phyloP scores from a whole-genome alignment of 2,797 vertebrate species.

The Sebastes itinus region DNA sequence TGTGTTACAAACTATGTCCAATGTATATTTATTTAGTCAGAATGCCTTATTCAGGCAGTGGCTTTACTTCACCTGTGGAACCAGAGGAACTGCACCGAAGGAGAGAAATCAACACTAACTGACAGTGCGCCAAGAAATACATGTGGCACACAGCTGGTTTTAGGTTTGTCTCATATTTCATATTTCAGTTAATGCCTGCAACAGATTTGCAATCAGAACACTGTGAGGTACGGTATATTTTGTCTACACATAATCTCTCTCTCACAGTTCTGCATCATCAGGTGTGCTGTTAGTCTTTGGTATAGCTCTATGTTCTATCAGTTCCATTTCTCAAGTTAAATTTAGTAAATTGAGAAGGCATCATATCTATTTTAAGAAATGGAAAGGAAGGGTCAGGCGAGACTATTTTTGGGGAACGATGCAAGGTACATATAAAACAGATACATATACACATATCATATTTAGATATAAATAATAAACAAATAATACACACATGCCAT shows the following conservation, averaged over 20 bases:
- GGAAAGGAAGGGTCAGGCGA: not conserved
- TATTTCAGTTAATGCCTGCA: not conserved
- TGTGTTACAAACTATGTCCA: not conserved
- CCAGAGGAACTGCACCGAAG: not conserved
- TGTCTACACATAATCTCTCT: not conserved
- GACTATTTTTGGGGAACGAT: not conserved
- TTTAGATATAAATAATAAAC: not conserved
- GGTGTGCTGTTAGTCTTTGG: too few relatives aligned
- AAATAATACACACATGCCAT: slow-evolving; percentile 88
- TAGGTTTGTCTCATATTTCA: not conserved
- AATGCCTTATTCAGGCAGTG: not conserved
- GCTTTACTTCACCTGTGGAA: not conserved
- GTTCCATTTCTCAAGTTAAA: too few relatives aligned
- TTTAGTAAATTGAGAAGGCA: too few relatives aligned
- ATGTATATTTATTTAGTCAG: not conserved
- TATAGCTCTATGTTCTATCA: too few relatives aligned
- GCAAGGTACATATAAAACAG: not conserved
- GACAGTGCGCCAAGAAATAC: not conserved
- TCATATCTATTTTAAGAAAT: too few relatives aligned
- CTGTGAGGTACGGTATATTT: not conserved
- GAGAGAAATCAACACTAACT: not conserved
- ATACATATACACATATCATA: not conserved
- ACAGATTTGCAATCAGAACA: not conserved
- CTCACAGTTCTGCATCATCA: not conserved
- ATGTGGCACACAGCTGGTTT: not conserved